Conservation (phyloP, 2,797 vertebrate species). For the Danio albolineatus region DNA sequence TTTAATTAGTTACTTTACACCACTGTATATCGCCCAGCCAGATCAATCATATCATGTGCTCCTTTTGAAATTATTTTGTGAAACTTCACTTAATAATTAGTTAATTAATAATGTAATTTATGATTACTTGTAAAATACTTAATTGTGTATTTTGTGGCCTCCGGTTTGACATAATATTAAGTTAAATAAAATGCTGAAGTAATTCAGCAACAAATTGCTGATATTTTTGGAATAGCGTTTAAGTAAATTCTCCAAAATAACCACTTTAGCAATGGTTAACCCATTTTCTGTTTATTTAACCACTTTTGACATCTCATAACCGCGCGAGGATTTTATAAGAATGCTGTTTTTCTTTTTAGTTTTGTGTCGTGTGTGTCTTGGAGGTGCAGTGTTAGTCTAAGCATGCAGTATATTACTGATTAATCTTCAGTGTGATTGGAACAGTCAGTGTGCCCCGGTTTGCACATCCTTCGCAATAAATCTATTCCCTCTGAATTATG, state of each 20-base stretch:
- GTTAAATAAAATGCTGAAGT: not conserved
- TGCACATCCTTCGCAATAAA: conserved; percentile 16
- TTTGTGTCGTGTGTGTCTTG: not conserved
- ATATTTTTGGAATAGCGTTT: conserved; percentile 4
- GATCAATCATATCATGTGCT: too few species aligned
- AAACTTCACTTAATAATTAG: too few species aligned
- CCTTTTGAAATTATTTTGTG: too few species aligned
- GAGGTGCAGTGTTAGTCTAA: not conserved
- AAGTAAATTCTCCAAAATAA: not conserved
- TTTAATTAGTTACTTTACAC: too few species aligned
- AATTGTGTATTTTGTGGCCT: not conserved
- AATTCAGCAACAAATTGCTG: not conserved
- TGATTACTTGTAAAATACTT: too few species aligned
- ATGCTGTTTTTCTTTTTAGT: not conserved
- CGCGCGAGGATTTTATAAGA: not conserved
- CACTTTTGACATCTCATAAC: conserved; percentile 6
- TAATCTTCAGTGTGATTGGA: conserved; percentile 2
- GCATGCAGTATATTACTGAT: not conserved
- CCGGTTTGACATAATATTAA: not conserved
- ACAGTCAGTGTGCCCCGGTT: not conserved
- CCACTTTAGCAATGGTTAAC: conserved; percentile 5
- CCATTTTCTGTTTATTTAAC: not conserved
- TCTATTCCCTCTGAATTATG: not conserved
- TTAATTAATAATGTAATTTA: not conserved
- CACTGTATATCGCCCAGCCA: too few species aligned